These are phyloP conservation scores for Haplochromis vanheusdeni DNA, from an alignment of 2,113 vertebrate genomes.

Conservation along the genomic window DNA sequence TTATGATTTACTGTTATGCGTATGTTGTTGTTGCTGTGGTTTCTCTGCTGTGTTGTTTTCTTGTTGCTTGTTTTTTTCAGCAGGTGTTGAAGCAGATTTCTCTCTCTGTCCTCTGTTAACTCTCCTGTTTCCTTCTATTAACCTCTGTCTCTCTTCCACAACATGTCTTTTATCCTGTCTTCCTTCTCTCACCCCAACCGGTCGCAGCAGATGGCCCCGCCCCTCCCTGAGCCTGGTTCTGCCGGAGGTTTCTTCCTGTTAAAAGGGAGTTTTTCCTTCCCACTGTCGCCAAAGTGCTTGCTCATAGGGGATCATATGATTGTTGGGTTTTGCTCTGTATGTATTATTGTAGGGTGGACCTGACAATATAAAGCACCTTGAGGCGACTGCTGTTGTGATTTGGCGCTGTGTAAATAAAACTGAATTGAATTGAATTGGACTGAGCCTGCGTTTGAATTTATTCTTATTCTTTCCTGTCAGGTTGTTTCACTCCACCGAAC, in stretches of 20 bases:
- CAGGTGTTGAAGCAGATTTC: not conserved
- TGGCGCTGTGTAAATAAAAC: accelerated
- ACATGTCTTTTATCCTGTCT: not conserved
- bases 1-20: not conserved
- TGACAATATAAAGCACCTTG: not conserved
- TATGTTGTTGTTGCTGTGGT: not conserved
- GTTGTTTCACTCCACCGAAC: not conserved
- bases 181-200: too few relatives aligned
- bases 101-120: not conserved
- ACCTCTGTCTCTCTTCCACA: not conserved
- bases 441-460: not conserved
- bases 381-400: not conserved
- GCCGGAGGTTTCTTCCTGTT: too few relatives aligned
- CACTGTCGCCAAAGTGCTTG: too few relatives aligned
- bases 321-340: too few relatives aligned
- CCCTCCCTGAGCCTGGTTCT: too few relatives aligned
- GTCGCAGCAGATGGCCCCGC: too few relatives aligned
- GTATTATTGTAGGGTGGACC: accelerated
- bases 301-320: too few relatives aligned
- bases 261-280: too few relatives aligned
- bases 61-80: not conserved
- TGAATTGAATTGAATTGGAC: not conserved
- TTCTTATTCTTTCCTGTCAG: not conserved
- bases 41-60: not conserved
- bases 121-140: not conserved